phyloP scores from a whole-genome alignment of 2,113 vertebrate species.

The Barnardius zonarius region DNA sequence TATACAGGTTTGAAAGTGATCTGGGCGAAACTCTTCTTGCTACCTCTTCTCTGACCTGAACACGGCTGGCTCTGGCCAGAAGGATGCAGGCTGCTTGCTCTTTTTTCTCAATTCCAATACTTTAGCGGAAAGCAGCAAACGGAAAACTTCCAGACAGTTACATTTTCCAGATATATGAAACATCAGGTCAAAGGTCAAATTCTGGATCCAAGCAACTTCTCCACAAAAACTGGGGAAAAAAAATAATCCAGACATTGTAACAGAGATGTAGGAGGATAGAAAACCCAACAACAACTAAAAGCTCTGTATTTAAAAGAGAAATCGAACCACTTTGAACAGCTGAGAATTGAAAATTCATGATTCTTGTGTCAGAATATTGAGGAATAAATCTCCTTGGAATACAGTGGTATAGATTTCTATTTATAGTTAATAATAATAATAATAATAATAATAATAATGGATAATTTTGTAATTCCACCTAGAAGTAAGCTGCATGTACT shows the following conservation, averaged over 20 bases:
- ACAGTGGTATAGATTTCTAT: background rate
- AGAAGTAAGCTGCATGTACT: background rate
- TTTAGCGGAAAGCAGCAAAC: background rate
- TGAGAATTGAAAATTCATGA: background rate
- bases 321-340: background rate
- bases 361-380: background rate
- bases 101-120: background rate
- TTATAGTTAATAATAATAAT: no score
- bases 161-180: conserved; percentile 36
- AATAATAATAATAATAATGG: no score
- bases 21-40: background rate
- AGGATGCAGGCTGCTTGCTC: background rate
- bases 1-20: background rate
- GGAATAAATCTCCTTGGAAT: background rate
- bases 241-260: background rate
- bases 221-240: background rate
- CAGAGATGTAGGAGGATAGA: background rate
- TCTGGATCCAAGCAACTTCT: background rate
- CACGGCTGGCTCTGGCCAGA: background rate
- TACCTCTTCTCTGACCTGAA: background rate
- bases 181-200: background rate
- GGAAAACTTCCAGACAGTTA: background rate
- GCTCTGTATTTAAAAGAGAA: background rate
- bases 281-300: background rate
- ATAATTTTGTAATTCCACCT: background rate